phyloP scores from a whole-genome alignment of 2,113 vertebrate species.

The Pollimyrus isidori region DNA sequence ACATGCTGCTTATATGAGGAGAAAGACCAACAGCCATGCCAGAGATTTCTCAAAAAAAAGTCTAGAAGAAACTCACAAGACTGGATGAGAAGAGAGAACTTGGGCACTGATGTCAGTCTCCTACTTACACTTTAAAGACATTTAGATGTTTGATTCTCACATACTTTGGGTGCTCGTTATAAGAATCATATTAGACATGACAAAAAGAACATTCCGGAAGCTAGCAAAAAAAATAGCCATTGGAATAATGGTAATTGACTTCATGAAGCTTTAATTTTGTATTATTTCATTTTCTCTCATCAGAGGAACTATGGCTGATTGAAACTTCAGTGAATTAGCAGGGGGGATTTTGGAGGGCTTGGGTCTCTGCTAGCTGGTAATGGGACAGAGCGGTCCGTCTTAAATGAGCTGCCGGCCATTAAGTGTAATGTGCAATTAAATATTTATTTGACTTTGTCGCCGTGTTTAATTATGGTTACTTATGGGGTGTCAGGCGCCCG shows the following conservation, averaged over 20 bases:
- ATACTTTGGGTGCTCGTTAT: neutral
- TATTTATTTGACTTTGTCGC: slow-evolving; percentile 15
- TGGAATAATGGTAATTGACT: neutral
- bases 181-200: neutral
- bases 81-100: neutral
- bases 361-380: neutral
- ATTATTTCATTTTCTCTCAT: slow-evolving; percentile 5
- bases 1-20: neutral
- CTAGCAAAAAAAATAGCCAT: neutral
- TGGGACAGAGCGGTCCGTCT: slow-evolving; percentile 4
- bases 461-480: slow-evolving; percentile 18
- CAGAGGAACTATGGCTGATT: slow-evolving; percentile 8
- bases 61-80: neutral
- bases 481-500: neutral
- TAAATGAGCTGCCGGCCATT: slow-evolving; percentile 12
- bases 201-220: neutral
- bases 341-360: neutral
- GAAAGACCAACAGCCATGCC: neutral
- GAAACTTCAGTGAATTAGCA: slow-evolving; percentile 9
- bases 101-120: neutral
- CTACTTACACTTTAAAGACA: neutral
- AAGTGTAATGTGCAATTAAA: slow-evolving; percentile 27
- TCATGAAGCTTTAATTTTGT: neutral
- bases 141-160: neutral
- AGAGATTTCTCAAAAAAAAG: neutral